Evolutionary conservation across 2,797 vertebrate genomes (phyloP), one percentile per base, ranked within the genome.

Genomic region (Acrocephalus scirpaceus): DNA sequence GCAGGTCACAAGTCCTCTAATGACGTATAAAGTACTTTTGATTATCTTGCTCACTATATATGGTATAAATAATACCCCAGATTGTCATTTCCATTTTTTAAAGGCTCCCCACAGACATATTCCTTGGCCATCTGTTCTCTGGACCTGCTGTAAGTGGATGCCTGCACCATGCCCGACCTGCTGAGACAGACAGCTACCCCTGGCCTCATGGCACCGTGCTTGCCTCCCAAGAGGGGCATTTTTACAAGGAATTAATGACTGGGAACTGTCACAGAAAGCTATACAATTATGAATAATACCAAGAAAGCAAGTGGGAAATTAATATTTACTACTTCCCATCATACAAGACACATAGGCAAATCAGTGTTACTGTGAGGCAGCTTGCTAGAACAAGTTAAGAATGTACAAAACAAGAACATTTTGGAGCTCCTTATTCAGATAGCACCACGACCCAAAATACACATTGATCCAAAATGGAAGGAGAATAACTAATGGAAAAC

Each of bases 101-200:
- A 85, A 92, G 77, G 72, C 69, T 87, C 72, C 71, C 84, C 34
- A 51, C 40, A 77, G 94, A 16, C 11, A 44, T 9, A 62, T n/a
- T 64, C 27, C 72, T 87, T 14, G 27, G 53, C 84, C 94, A 87
- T 85, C 94, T 94, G 78, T 62, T 93, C 77, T 50, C 62, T 75
- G 77, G 60, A 38, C 74, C 51, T 61, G 70, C 3, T 30, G 45
- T 30, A 67, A 87, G 67, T 40, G 75, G 45, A 51, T 64, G 66
- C 8, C 64, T 78, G 48, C 64, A 42, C 56, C 54, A 29, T 56
- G 40, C 36, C n/a, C 2, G 6, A 20, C 44, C 12, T 76, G 53
- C 89, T 87, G 75, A 91, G 42, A 73, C 74, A 82, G 64, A 48
- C 81, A 91, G 60, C 60, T 64, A 75, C 32, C 81, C 56, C 53